Evolutionary conservation across 1,140 invertebrate genomes (phyloP).

Genomic region (Chironomus tepperi): DNA sequence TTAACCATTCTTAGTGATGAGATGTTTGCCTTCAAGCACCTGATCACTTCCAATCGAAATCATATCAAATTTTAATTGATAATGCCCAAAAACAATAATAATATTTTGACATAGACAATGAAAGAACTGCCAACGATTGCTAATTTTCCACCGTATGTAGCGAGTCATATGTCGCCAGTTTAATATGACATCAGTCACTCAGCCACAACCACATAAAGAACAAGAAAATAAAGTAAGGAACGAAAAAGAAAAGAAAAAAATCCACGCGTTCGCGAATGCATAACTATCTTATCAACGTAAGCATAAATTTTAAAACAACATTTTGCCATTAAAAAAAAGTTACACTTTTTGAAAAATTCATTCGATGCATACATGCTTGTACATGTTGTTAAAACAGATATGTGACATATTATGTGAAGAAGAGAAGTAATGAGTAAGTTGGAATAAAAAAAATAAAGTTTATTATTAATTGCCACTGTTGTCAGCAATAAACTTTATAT

Average conservation of each 20-base stretch:
- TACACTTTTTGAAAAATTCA: not conserved
- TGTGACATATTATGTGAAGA: not conserved
- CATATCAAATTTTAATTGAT: too few species aligned
- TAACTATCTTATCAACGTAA: conserved; percentile 19
- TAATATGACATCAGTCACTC: conserved; percentile 12
- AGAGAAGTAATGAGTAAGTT: not conserved
- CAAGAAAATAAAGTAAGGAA: not conserved
- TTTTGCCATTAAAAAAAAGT: not conserved
- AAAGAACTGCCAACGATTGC: not conserved
- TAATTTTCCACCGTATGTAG: not conserved
- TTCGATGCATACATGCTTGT: not conserved
- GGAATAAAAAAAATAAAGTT: not conserved
- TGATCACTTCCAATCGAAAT: too few species aligned
- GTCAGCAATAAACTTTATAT: conserved; percentile 4
- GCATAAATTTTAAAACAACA: conserved; percentile 20
- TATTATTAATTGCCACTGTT: conserved; percentile 8
- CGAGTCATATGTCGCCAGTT: conserved; percentile 5
- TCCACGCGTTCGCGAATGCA: conserved; percentile 7
- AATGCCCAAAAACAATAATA: too few species aligned
- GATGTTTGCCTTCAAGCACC: too few species aligned
- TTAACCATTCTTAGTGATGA: too few species aligned
- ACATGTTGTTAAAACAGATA: too few species aligned
- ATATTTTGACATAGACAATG: not conserved
- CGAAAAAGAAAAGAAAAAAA: not conserved
- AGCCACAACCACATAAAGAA: not conserved